Base-by-base conservation (phyloP, 2,113 vertebrate genomes). In the Theristicus caerulescens region DNA sequence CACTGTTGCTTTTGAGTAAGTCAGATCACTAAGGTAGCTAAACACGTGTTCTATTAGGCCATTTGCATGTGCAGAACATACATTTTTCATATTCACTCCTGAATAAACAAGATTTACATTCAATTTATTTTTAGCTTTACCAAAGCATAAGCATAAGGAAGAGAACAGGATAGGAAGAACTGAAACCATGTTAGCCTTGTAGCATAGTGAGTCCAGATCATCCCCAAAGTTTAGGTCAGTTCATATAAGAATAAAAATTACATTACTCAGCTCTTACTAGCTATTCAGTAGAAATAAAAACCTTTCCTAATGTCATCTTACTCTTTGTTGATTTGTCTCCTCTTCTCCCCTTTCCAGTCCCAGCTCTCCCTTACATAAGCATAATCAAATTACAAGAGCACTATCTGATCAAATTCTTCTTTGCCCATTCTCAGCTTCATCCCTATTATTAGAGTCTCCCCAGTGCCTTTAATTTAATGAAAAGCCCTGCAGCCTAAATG, bases 331-430 rank as follows among this genome's bases (percentile, higher is more conserved):
- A 91, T 92, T 83, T 64, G 89, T 93, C 55, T 93, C 9, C 16
- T 90, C 58, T 91, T 86, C 64, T 82, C 57, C 61, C 27, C 42
- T 86, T 88, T 82, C 44, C 65, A 95, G 86, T 91, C 94, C 77
- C 81, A 90, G 70, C 49, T 95, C 86, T 94, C 73, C 40, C 91
- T 96, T 89, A 93, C 69, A 92, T 94, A 96, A 95, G 76, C 46
- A 92, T 89, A 92, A 96, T 87, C 93, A 93, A 93, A 95, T 96
- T 95, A 92, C 52, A 92, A 86, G 91, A 94, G 73, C 44, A 69
- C 82, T 95, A 95, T 90, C 92, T 93, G 90, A 96, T 94, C 94
- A 94, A 92, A 96, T 92, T 92, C 77, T 95, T 88, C 88, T 88
- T 92, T 76, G 61, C 69, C 81, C 94, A 58, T 92, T 94, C 90